phyloP scores from a whole-genome alignment of 2,113 vertebrate genomes.

The Polypterus senegalus region DNA sequence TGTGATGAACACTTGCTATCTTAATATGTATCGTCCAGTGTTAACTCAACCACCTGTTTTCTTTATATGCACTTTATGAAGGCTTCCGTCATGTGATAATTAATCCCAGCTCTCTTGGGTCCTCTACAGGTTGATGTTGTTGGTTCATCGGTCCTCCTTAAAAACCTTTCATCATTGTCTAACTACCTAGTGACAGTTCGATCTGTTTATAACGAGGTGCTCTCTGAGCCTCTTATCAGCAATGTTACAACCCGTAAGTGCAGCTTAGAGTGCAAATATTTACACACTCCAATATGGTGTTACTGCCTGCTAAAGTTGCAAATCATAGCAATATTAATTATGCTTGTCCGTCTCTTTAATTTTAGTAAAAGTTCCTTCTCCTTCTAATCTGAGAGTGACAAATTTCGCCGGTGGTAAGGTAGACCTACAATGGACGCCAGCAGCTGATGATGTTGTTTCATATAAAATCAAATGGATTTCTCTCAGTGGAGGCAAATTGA shows the following conservation, averaged over 20 bases:
- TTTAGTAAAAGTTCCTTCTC: slow-evolving; percentile 71
- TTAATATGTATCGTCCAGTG: too few species aligned
- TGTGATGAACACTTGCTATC: too few species aligned
- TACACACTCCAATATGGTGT: too few species aligned
- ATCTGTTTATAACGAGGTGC: slow-evolving; percentile 51
- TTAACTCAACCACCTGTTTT: too few species aligned
- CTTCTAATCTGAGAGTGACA: slow-evolving; percentile 55
- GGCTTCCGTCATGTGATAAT: too few species aligned
- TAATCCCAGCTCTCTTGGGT: background rate
- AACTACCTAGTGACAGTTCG: slow-evolving; percentile 65
- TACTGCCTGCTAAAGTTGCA: too few species aligned
- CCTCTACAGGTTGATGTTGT: slow-evolving; percentile 57
- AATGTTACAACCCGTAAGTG: slow-evolving; percentile 76
- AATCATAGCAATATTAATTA: too few species aligned
- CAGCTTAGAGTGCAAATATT: too few species aligned
- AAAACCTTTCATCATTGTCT: slow-evolving; percentile 71
- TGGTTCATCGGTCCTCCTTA: slow-evolving; percentile 56
- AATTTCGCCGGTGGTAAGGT: slow-evolving; percentile 64
- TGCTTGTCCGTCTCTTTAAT: slow-evolving; percentile 13
- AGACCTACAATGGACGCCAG: slow-evolving; percentile 63
- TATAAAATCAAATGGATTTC: slow-evolving; percentile 88
- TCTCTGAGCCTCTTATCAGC: slow-evolving; percentile 54
- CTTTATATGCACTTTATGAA: too few species aligned
- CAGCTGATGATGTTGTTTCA: slow-evolving; percentile 63
- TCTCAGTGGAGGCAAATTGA: slow-evolving; percentile 60